Conservation (phyloP, 2,888 invertebrate genomes). For the Andrena haemorrhoa region DNA sequence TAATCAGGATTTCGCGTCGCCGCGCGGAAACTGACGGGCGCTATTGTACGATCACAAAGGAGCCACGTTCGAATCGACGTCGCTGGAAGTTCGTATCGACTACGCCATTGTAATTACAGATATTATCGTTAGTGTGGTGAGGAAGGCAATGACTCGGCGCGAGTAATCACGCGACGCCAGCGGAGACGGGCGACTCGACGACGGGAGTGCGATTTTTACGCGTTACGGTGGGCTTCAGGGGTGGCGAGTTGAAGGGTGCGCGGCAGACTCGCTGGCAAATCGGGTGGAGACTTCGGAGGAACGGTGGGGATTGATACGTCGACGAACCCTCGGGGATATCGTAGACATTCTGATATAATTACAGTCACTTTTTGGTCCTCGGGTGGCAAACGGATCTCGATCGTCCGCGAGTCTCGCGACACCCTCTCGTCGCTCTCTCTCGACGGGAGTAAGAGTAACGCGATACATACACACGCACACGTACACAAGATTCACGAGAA, state of each 20-base stretch:
- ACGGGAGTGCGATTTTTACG: constrained; percentile 29
- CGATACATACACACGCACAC: not conserved
- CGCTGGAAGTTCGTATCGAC: not conserved
- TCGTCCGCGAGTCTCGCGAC: constrained; percentile 35
- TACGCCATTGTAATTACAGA: not conserved
- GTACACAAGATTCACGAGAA: constrained; percentile 2
- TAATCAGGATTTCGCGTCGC: not conserved
- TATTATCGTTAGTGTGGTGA: not conserved
- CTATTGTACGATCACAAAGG: too few relatives aligned
- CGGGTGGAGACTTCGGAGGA: not conserved
- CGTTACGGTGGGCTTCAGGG: not conserved
- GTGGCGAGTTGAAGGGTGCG: constrained; percentile 14
- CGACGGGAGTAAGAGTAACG: constrained; percentile 1
- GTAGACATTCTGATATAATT: not conserved
- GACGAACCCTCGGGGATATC: not conserved
- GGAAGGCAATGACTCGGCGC: too few relatives aligned
- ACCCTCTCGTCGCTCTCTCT: constrained; percentile 41
- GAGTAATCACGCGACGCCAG: not conserved
- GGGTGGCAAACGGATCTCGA: not conserved
- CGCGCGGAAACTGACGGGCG: not conserved
- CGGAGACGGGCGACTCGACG: constrained; percentile 19
- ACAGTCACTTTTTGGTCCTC: not conserved
- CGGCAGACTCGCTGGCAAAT: not conserved
- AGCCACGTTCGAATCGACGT: constrained; percentile 20
- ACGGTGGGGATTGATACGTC: not conserved